Percentiles rank a stretch among this genome's conserved stretches.
Evolutionary conservation across 1,140 invertebrate genomes (phyloP).

Genomic region (Drosophila watanabei): DNA sequence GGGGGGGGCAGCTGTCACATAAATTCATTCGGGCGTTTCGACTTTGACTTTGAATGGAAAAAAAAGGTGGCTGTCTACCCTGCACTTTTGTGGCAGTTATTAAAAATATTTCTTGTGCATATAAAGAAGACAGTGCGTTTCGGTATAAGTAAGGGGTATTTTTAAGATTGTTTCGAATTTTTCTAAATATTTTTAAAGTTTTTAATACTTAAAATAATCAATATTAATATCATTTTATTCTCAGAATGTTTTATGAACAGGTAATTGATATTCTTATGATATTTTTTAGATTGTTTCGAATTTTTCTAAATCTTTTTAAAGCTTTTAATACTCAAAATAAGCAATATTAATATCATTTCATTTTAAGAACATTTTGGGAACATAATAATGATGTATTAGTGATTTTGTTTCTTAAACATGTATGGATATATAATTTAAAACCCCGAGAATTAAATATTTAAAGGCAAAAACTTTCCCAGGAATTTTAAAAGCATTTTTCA

Average conservation of each 20-base stretch:
- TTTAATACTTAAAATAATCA: background rate
- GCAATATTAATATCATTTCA: background rate
- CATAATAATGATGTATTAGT: too few species aligned
- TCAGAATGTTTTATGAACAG: background rate
- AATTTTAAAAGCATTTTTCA: too few species aligned
- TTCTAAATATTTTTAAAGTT: background rate
- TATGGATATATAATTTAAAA: too few species aligned
- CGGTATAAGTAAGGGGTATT: background rate
- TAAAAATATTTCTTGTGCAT: constrained; percentile 30
- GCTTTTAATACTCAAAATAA: background rate
- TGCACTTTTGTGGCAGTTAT: constrained; percentile 55
- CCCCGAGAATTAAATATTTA: too few species aligned
- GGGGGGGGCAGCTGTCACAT: constrained; percentile 23
- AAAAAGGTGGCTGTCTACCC: constrained; percentile 14
- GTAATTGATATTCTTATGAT: too few species aligned
- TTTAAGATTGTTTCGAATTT: background rate
- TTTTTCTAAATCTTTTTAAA: background rate
- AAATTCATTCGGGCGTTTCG: constrained; percentile 67
- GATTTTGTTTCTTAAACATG: too few species aligned
- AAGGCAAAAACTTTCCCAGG: background rate
- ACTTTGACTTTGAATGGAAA: constrained; percentile 61
- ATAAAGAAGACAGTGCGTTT: constrained; percentile 5
- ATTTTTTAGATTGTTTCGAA: background rate
- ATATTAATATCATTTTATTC: background rate
- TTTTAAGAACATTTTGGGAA: background rate